Conservation (phyloP, 2,113 vertebrate species). For the Ptilorrhoa leucosticta region DNA sequence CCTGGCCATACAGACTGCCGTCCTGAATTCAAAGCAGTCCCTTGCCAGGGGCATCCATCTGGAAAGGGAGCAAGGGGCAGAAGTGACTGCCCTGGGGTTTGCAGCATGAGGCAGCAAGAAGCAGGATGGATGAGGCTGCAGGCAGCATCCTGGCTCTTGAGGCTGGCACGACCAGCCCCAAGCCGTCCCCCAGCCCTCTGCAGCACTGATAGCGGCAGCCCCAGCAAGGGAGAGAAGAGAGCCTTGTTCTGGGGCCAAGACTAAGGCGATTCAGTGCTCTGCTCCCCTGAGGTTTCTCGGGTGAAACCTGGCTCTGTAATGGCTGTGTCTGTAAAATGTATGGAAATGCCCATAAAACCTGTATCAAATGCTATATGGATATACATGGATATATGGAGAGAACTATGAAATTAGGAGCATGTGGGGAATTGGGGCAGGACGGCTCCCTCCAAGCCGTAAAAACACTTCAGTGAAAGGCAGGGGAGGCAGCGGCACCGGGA, state of each 20-base stretch:
- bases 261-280: slow-evolving; percentile 71
- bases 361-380: slow-evolving; percentile 77
- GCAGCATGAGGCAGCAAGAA: not conserved
- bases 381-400: slow-evolving; percentile 76
- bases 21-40: not conserved
- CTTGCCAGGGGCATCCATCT: not conserved
- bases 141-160: not conserved
- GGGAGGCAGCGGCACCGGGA: not conserved
- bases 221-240: slow-evolving; percentile 73
- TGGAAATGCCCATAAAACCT: slow-evolving; percentile 83
- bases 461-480: slow-evolving; percentile 36
- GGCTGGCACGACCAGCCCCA: slow-evolving; percentile 8
- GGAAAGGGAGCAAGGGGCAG: not conserved
- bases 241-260: slow-evolving; percentile 80
- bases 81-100: not conserved
- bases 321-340: slow-evolving; percentile 77
- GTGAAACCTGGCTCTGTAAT: slow-evolving; percentile 79
- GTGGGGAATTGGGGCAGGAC: slow-evolving; percentile 62
- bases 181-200: slow-evolving; percentile 52
- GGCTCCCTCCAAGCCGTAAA: slow-evolving; percentile 44
- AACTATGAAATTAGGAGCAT: slow-evolving; percentile 76
- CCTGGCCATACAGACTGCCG: not conserved
- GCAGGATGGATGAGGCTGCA: not conserved
- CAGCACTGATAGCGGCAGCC: slow-evolving; percentile 56
- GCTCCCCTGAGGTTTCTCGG: slow-evolving; percentile 76